A percentile compares a stretch with the other conserved stretches of the same genome.
Conservation (phyloP, 2,113 vertebrate genomes). For the Circaetus cinerascens region DNA sequence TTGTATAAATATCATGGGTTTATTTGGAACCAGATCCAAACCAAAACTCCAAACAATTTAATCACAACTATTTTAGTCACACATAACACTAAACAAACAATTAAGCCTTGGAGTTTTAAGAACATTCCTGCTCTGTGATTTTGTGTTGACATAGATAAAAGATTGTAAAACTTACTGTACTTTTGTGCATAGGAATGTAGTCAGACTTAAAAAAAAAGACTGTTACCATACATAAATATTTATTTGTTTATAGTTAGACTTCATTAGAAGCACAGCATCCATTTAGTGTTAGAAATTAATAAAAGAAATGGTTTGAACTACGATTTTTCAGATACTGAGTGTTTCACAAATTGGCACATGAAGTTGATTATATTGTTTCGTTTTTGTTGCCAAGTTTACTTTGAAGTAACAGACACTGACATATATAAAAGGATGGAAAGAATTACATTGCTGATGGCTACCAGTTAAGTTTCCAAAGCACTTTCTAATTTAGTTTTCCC, state of each 20-base stretch:
- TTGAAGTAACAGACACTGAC: background rate
- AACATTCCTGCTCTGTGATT: background rate
- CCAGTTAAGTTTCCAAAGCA: background rate
- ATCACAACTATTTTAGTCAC: conserved; percentile 26
- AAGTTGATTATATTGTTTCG: background rate
- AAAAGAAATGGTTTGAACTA: background rate
- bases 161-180: background rate
- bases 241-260: background rate
- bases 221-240: background rate
- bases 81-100: conserved; percentile 4
- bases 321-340: background rate
- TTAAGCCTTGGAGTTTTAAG: background rate
- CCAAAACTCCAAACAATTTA: conserved; percentile 41
- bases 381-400: background rate
- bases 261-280: background rate
- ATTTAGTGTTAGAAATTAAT: background rate
- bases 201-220: background rate
- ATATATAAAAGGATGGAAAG: background rate
- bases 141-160: background rate
- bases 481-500: background rate
- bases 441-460: background rate
- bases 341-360: background rate
- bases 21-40: background rate
- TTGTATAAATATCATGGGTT: conserved; percentile 32
- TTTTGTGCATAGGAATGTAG: background rate